Base-by-base conservation (phyloP, 2,888 invertebrate species). In the Phaedon cochleariae region DNA sequence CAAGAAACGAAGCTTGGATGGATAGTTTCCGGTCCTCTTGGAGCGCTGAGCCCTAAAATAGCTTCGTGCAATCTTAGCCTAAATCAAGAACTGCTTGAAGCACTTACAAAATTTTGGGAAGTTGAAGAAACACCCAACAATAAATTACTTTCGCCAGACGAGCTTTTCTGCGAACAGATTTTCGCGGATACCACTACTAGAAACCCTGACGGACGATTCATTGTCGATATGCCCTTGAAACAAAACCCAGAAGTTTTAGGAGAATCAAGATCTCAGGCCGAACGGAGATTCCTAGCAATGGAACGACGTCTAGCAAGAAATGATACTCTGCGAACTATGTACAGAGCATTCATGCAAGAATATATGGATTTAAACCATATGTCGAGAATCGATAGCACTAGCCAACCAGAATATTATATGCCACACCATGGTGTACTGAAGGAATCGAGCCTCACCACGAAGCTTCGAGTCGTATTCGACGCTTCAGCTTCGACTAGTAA, bases 221-320 rank as follows among this genome's bases (percentile, higher is more conserved):
- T 71, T n/a, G 69, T 72, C 10, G 41, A 54, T 29, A 52, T 72
- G 51, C n/a, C n/a, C n/a, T n/a, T n/a, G n/a, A n/a, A n/a, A n/a
- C n/a, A n/a, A n/a, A n/a, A 70, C 70, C 20, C 67, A 69, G 3
- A 69, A 65, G 20, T 48, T 48, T 46, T 45, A 58, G 48, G 73
- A 66, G 55, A 57, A 49, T 45, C 64, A 51, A 62, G 45, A 9
- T 12, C 21, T n/a, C 48, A 64, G 29, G 62, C 68, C 7, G 26
- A 59, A 29, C 46, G 54, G n/a, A 22, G 64, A 31, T 68, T 68
- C 34, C 29, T 48, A 21, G 29, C 41, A 4, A 51, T 70, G 10
- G 62, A 70, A 26, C 29, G 55, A 17, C 65, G 55, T n/a, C 58
- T 73, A 34, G 18, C 37, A 9, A 45, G 37, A 53, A 65, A 71